A percentile compares a stretch with the other conserved stretches of the same genome.
Conservation (phyloP, 2,888 invertebrate species). For the Ornithoptera alexandrae region DNA sequence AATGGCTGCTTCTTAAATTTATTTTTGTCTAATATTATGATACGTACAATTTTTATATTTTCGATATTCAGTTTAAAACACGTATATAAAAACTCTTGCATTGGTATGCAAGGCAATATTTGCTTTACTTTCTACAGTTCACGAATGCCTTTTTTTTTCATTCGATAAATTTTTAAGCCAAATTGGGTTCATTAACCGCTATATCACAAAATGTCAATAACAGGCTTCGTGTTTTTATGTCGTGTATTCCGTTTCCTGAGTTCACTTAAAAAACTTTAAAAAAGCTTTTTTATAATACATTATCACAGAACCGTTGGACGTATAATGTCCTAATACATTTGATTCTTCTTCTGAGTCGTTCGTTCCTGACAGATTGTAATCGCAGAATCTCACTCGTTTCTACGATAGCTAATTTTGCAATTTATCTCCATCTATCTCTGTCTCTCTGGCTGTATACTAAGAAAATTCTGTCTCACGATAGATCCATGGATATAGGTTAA, state of each 20-base stretch:
- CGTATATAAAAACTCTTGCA: neutral
- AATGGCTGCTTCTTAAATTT: too few relatives aligned
- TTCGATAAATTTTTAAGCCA: neutral
- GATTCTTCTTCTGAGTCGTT: too few relatives aligned
- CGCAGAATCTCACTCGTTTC: too few relatives aligned
- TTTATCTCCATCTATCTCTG: too few relatives aligned
- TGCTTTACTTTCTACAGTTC: neutral
- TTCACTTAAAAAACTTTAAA: neutral
- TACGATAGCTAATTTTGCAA: too few relatives aligned
- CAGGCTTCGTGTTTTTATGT: constrained; percentile 1
- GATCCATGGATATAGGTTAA: too few relatives aligned
- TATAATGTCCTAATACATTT: neutral
- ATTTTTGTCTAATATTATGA: too few relatives aligned
- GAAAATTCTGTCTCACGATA: too few relatives aligned
- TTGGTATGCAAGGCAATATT: neutral
- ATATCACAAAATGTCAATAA: constrained; percentile 8
- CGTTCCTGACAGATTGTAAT: too few relatives aligned
- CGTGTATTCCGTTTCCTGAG: neutral
- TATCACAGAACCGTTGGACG: neutral
- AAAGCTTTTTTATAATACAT: neutral
- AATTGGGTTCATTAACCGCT: constrained; percentile 13
- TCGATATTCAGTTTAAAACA: neutral
- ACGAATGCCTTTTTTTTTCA: neutral
- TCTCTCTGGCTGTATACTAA: too few relatives aligned
- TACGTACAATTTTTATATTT: too few relatives aligned